Evolutionary conservation across 2,113 vertebrate genomes (phyloP), one percentile per base, ranked within the genome.

Genomic region (Sebastes fasciatus): DNA sequence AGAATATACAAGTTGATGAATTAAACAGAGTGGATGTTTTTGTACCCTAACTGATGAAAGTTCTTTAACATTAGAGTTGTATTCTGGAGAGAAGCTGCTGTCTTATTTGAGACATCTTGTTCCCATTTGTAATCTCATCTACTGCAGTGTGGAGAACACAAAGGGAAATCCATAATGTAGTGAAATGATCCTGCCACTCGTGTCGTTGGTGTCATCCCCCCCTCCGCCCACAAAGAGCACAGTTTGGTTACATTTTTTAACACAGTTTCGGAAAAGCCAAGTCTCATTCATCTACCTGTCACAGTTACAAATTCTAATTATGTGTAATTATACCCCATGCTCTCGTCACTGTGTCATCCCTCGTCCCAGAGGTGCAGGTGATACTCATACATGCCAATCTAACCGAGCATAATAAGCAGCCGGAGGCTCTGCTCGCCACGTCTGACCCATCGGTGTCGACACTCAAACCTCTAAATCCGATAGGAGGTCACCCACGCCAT

Each of bases 301-400:
- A 69, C 67, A 14, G 61, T 8, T 17, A n/a, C 67, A 74, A 40
- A 81, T 60, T n/a, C 77, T 81, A 78, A 84, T 86, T 74, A 79
- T 62, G 74, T 23, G 62, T 86, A 83, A 84, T 86, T 86, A 79
- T 5, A 61, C 79, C 12, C 51, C 26, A 11, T 57, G 2, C 34
- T 4, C 52, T n/a, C 79, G 60, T 69, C 45, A 12, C 11, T 55
- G 54, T 70, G 79, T 84, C 83, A 42, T 55, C 34, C 70, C 62
- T n/a, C 21, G 11, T 85, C 87, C 63, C 69, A 68, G 51, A 62
- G 48, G 67, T 60, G 55, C 81, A 82, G 82, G 78, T 88, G 81
- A 86, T 67, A 6, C 67, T 75, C 64, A 21, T 4, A 23, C 34
- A 11, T 34, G 51, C 57, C 21, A 40, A 77, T 61, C 74, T 61